Percentiles rank a stretch among this genome's conserved stretches.
Evolutionary conservation across 2,113 vertebrate species (phyloP).

Genomic region (Pterocles gutturalis): DNA sequence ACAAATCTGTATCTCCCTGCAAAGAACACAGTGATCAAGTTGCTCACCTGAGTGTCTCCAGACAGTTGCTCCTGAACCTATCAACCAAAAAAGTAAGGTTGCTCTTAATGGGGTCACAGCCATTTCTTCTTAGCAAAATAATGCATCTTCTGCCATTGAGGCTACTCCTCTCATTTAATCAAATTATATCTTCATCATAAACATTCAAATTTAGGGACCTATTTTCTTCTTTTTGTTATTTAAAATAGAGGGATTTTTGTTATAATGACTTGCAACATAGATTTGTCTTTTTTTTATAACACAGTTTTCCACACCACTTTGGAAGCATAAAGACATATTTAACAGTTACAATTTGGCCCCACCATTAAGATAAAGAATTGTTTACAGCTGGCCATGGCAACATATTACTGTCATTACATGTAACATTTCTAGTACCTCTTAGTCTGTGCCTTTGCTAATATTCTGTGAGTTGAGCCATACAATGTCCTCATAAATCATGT

Average conservation of each 20-base stretch:
- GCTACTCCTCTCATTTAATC: background rate
- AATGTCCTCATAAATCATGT: constrained; percentile 16
- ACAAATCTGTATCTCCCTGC: background rate
- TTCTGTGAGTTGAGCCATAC: background rate
- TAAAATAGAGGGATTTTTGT: background rate
- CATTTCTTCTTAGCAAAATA: background rate
- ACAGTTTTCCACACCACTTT: background rate
- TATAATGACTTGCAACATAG: background rate
- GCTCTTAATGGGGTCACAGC: background rate
- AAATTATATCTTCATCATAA: background rate
- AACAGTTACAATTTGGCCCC: background rate
- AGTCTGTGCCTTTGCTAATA: background rate
- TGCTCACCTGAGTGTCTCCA: background rate
- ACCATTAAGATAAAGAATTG: background rate
- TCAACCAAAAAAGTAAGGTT: background rate
- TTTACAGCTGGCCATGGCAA: background rate
- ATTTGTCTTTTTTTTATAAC: background rate
- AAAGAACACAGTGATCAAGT: background rate
- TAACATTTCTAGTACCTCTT: background rate
- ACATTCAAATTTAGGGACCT: background rate
- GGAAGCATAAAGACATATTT: background rate
- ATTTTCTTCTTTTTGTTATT: background rate
- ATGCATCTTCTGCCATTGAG: background rate
- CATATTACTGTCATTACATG: background rate
- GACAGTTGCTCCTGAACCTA: background rate